A percentile compares a stretch with the other conserved stretches of the same genome.
Evolutionary conservation across 2,113 vertebrate genomes (phyloP).

Genomic region (Garra rufa): DNA sequence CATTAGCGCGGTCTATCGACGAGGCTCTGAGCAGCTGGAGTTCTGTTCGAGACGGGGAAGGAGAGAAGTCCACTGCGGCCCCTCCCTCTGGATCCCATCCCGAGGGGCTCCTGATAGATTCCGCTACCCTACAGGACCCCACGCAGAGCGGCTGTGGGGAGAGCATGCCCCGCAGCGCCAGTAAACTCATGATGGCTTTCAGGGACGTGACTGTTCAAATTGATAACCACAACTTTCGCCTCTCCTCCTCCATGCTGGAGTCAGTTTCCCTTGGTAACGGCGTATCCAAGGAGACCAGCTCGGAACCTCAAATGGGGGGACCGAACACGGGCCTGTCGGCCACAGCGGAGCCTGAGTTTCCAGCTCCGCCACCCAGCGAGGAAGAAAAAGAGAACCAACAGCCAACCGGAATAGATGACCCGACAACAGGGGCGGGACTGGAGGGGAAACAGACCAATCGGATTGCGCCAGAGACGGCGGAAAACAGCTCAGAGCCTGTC

Average conservation of each 20-base stretch:
- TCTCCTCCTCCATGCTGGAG: constrained; percentile 87
- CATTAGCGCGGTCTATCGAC: constrained; percentile 96
- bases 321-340: constrained; percentile 42
- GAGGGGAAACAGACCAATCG: constrained; percentile 65
- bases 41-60: constrained; percentile 80
- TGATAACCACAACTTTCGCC: constrained; percentile 94
- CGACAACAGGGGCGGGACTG: constrained; percentile 59
- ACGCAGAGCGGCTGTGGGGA: constrained; percentile 74
- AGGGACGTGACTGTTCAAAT: constrained; percentile 97
- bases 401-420: constrained; percentile 64
- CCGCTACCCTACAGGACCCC: constrained; percentile 72
- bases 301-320: constrained; percentile 62
- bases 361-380: constrained; percentile 76
- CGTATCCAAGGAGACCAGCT: constrained; percentile 63
- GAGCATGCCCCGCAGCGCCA: constrained; percentile 84
- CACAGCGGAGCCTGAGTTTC: constrained; percentile 70
- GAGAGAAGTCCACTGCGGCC: constrained; percentile 57
- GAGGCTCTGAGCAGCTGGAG: constrained; percentile 93
- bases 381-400: constrained; percentile 71
- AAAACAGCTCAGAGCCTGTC: constrained; percentile 81
- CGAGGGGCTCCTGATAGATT: constrained; percentile 78
- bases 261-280: constrained; percentile 88
- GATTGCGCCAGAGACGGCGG: constrained; percentile 71
- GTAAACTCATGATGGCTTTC: constrained; percentile 98
- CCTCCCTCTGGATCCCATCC: constrained; percentile 52